phyloP scores from a whole-genome alignment of 1,140 invertebrate genomes.

The Elymnias hypermnestra region DNA sequence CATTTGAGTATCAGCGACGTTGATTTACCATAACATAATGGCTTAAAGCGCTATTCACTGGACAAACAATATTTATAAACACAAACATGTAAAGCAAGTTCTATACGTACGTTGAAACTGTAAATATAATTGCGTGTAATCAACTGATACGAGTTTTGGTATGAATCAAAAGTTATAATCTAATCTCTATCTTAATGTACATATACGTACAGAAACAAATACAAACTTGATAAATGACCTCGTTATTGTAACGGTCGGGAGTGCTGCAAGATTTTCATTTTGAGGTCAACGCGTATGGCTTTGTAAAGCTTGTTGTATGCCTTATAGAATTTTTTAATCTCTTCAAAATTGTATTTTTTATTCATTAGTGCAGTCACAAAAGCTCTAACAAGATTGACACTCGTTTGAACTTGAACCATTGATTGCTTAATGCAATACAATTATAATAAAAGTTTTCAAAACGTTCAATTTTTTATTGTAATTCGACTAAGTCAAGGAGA shows the following conservation, averaged over 20 bases:
- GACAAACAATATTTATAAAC: conserved; percentile 19
- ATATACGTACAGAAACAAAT: conserved; percentile 62
- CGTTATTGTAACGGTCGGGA: conserved; percentile 70
- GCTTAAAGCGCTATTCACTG: not conserved
- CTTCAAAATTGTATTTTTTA: too few species aligned
- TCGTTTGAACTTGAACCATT: conserved; percentile 33
- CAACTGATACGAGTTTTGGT: conserved; percentile 22
- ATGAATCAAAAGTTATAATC: conserved; percentile 37
- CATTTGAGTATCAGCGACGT: not conserved
- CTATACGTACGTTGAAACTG: conserved; percentile 24
- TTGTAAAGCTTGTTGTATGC: conserved; percentile 54
- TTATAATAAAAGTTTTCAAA: conserved; percentile 25
- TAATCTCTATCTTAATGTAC: conserved; percentile 48
- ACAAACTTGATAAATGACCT: conserved; percentile 70
- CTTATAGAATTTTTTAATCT: conserved; percentile 33
- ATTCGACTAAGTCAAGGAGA: conserved; percentile 38
- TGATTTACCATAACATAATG: conserved; percentile 7
- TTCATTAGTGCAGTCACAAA: too few species aligned
- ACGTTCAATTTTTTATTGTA: conserved; percentile 27
- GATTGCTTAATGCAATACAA: conserved; percentile 23
- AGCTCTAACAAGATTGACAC: too few species aligned
- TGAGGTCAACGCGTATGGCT: conserved; percentile 58
- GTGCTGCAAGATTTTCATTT: conserved; percentile 67
- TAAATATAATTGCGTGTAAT: conserved; percentile 28
- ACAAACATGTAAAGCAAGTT: conserved; percentile 12